These are phyloP conservation scores for Athetis lepigone DNA, from an alignment of 2,888 invertebrate genomes.

Conservation along the genomic window DNA sequence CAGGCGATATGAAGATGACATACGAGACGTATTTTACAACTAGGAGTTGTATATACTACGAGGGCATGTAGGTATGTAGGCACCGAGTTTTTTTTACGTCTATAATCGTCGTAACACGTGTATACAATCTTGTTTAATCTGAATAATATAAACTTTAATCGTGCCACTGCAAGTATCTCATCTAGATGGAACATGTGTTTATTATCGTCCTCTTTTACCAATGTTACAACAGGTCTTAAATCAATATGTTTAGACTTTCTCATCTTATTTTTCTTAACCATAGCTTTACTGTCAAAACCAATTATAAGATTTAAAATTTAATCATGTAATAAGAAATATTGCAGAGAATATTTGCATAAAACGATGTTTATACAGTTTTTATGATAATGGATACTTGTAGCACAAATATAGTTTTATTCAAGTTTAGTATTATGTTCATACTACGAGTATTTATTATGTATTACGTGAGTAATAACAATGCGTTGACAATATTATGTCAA, in stretches of 20 bases:
- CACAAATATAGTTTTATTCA: neutral
- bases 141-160: neutral
- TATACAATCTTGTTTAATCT: neutral
- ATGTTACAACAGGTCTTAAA: too few species aligned
- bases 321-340: too few species aligned
- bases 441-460: neutral
- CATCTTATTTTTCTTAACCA: too few species aligned
- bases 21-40: slow-evolving; percentile 15
- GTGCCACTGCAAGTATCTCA: neutral
- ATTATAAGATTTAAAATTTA: too few species aligned
- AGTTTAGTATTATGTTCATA: neutral
- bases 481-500: slow-evolving; percentile 10
- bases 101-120: neutral
- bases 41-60: neutral
- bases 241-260: too few species aligned
- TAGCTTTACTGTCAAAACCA: too few species aligned
- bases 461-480: slow-evolving; percentile 20
- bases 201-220: too few species aligned
- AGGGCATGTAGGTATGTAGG: neutral
- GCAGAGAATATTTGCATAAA: too few species aligned
- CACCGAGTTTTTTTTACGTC: neutral
- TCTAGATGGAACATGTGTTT: neutral
- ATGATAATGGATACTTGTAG: too few species aligned
- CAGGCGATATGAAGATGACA: slow-evolving; percentile 15
- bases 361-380: too few species aligned